phyloP scores from a whole-genome alignment of 2,113 vertebrate species.

The Pelvicachromis taeniatus region DNA sequence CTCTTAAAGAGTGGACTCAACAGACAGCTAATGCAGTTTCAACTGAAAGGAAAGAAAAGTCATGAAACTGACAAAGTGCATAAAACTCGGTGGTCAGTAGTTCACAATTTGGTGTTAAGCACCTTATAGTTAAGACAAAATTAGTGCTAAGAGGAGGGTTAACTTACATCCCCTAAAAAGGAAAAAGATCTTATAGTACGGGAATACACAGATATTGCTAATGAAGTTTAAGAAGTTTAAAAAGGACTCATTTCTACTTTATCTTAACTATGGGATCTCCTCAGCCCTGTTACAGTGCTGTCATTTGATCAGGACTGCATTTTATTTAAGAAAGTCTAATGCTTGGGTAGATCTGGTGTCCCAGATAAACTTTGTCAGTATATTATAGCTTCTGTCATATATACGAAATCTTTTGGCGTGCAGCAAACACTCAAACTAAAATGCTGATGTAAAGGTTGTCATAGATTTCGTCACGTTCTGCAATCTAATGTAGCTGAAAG shows the following conservation, averaged over 20 bases:
- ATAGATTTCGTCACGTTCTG: background rate
- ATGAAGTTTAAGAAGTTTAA: background rate
- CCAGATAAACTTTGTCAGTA: background rate
- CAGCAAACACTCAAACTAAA: constrained; percentile 8
- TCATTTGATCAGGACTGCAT: background rate
- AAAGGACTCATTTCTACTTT: background rate
- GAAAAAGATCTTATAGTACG: background rate
- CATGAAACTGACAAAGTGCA: background rate
- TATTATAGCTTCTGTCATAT: background rate
- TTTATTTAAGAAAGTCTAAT: constrained; percentile 3
- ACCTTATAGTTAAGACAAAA: background rate
- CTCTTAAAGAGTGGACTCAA: background rate
- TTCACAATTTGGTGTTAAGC: background rate
- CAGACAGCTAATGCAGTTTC: background rate
- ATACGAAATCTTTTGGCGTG: background rate
- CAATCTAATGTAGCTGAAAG: background rate
- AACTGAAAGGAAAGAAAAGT: background rate
- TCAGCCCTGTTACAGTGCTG: background rate
- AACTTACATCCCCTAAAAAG: too few relatives aligned
- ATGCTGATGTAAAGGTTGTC: constrained; percentile 25
- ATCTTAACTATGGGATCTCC: background rate
- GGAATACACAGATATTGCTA: background rate
- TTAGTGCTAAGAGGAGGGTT: too few relatives aligned
- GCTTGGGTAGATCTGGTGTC: background rate
- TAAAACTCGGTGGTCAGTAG: background rate